Conservation (phyloP, 2,888 invertebrate genomes). For the Erebia aethiops region DNA sequence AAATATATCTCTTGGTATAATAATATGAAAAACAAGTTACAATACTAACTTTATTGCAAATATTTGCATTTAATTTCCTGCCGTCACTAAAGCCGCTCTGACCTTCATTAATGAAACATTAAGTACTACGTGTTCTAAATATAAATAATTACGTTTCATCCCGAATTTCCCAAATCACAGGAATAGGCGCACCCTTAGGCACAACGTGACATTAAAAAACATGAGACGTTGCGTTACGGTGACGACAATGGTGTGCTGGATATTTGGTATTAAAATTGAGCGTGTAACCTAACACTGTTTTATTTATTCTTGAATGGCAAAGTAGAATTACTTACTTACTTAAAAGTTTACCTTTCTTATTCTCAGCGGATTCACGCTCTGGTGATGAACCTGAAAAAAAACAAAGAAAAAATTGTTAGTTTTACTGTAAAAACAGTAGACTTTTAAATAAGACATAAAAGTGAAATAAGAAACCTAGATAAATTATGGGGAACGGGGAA, state of each 20-base stretch:
- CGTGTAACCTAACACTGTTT: constrained; percentile 44
- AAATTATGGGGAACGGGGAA: constrained; percentile 10
- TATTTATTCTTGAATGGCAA: constrained; percentile 44
- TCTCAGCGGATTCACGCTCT: constrained; percentile 68
- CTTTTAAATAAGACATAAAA: not conserved
- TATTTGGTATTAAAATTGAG: constrained; percentile 67
- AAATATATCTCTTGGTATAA: not conserved
- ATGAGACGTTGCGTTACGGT: constrained; percentile 54
- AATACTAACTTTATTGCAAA: constrained; percentile 4
- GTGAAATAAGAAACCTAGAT: constrained; percentile 1
- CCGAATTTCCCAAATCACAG: constrained; percentile 26
- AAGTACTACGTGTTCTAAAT: constrained; percentile 7
- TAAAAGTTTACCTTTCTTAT: constrained; percentile 69
- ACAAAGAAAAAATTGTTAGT: constrained; percentile 39
- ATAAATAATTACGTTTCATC: not conserved
- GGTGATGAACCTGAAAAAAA: constrained; percentile 71
- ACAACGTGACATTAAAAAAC: constrained; percentile 50
- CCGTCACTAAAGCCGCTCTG: constrained; percentile 12
- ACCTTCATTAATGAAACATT: constrained; percentile 22
- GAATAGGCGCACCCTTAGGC: constrained; percentile 42
- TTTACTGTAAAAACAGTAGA: not conserved
- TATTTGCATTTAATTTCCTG: constrained; percentile 18
- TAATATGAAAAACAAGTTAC: not conserved
- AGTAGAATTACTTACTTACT: constrained; percentile 36
- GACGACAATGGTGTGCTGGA: constrained; percentile 49